Base-by-base conservation (phyloP, 1,140 invertebrate species). In the Bombus superbus region DNA sequence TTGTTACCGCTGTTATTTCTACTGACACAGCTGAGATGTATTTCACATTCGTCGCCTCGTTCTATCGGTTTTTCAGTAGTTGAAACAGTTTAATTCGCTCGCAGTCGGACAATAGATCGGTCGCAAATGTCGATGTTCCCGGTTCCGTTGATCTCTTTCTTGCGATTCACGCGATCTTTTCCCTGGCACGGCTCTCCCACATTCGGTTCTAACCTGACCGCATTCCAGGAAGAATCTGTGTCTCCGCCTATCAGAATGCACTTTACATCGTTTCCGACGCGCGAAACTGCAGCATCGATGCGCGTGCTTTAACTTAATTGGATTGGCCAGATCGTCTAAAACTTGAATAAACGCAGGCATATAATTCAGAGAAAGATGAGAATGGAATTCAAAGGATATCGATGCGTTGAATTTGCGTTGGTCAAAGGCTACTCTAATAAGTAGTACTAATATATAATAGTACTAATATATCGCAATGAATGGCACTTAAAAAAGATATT, bases 171-270 rank as follows among this genome's bases (percentile, higher is more conserved):
- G 22, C 77, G 57, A 73, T 85, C 88, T 59, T 64, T 44, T 73
- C 85, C 10, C 6, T 28, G 42, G 1, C 42, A 38, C 6, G 86
- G 32, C 82, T 89, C 85, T 90, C 88, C 81, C 81, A 89, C 84
- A 86, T 88, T 91, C 80, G 87, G 83, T 86, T 81, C 87, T 80
- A 91, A 91, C 79, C 87, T 90, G 91, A 92, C 92, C 91, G 92
- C 91, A 92, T 92, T 92, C 92, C 92, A 75, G 42, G 62, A 86
- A 57, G 88, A 91, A 92, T 91, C 88, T 86, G 82, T 92, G 82
- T 88, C 87, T 87, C 84, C 76, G 62, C 81, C 68, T 83, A 68
- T 64, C 62, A 53, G 64, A 57, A 59, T 77, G 32, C 64, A 73
- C 72, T 80, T 35, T 85, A 22, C 84, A 83, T 64, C 59, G 47